Evolutionary conservation across 35 echinoderm and acorn worm species (phyloP), one percentile per base, ranked within the genome.

Genomic region (Heliocidaris tuberculata): DNA sequence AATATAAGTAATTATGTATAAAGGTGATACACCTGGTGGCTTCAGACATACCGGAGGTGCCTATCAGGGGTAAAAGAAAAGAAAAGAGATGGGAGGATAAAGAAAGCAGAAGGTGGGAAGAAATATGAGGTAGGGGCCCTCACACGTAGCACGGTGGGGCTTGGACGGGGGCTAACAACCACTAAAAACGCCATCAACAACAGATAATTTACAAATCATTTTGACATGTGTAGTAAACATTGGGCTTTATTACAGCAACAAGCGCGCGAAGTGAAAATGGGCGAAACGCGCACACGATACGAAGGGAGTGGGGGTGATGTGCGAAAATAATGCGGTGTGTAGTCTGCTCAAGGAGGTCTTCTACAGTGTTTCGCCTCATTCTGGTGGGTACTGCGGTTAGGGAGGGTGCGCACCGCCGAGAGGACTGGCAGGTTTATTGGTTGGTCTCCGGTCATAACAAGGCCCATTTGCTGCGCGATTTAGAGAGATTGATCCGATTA

Each of bases 181-280:
- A 93, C 91, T 93, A 93, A 93, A 93, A 93, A 93, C 49, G 91
- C 91, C 91, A 93, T 93, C 91, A 93, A 93, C 91, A 93, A 93
- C 91, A 93, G 47, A 93, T 93, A 93, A 93, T 93, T 93, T 93
- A 93, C 91, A 93, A 93, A 93, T 93, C 91, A 93, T 93, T 93
- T 93, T 93, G 91, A 93, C 91, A 93, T 50, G 91, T 93, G 91
- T 48, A 30, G 91, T 93, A 93, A 93, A 93, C 91, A 93, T 15
- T 56, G 50, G 91, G 47, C 91, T 93, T 93, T 93, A 93, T 93
- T 93, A 93, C 91, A 59, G 91, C 91, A 93, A 93, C 91, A 93
- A 93, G 48, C 91, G 31, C 11, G 50, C 91, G 91, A 78, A 78
- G 17, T 27, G 65, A 78, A 78, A 78, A 78, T 78, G 65, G 35